Evolutionary conservation across 2,113 vertebrate species (phyloP).

Genomic region (Lamprologus speciosus): DNA sequence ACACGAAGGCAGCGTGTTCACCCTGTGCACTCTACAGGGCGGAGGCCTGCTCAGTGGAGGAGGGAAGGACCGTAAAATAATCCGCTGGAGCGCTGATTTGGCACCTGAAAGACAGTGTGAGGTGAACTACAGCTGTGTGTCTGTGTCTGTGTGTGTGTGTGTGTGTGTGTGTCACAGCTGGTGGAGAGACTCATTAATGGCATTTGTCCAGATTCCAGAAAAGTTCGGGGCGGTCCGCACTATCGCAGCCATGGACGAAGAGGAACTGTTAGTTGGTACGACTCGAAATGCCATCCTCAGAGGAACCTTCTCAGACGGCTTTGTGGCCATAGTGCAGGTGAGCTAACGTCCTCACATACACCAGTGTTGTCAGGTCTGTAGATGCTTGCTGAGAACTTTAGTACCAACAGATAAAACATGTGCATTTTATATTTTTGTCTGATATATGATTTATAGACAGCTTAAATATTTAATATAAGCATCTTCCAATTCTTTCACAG

Average conservation of each 20-base stretch:
- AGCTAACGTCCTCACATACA: fast-evolving
- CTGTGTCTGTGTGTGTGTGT: neutral
- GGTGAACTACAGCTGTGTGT: constrained; percentile 62
- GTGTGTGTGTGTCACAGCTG: neutral
- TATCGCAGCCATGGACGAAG: constrained; percentile 76
- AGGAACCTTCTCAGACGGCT: constrained; percentile 78
- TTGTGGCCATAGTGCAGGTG: constrained; percentile 84
- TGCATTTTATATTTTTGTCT: neutral
- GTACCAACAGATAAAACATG: neutral
- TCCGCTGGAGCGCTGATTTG: constrained; percentile 81
- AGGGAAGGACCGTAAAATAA: constrained; percentile 82
- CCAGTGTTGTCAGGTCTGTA: neutral
- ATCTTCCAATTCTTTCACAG: neutral
- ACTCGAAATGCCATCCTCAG: constrained; percentile 83
- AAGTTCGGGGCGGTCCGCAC: constrained; percentile 82
- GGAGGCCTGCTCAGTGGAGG: constrained; percentile 86
- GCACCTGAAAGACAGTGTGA: constrained; percentile 81
- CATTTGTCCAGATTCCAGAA: constrained; percentile 76
- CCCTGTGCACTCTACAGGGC: constrained; percentile 76
- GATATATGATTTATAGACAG: neutral
- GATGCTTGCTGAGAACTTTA: neutral
- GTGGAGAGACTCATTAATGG: neutral
- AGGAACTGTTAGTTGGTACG: constrained; percentile 84
- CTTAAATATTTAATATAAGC: neutral
- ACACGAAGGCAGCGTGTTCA: constrained; percentile 88